Base-by-base conservation (phyloP, 2,113 vertebrate genomes). In the Oncorhynchus kisutch region DNA sequence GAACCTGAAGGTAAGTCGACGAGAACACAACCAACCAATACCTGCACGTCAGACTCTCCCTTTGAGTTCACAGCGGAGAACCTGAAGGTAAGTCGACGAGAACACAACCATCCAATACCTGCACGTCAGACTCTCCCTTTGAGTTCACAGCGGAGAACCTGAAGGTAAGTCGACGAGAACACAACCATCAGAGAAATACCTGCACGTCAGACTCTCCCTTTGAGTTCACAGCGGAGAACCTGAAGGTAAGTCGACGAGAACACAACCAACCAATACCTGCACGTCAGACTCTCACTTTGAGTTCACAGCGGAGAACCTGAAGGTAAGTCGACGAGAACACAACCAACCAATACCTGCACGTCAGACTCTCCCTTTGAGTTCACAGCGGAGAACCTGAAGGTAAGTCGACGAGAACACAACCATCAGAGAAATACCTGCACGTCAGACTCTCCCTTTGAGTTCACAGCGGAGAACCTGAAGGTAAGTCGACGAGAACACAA, bases 51-150 rank as follows among this genome's bases (percentile, higher is more conserved):
- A 72, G 94, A 97, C 78, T 98, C 92, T 76, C 96, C 96, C 0
- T 99, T 99, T 91, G 97, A 99, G 85, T 99, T 99, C 89, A 98
- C 95, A 20, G 87, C 93, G 77, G 96, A 98, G 90, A 99, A 98
- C 90, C 91, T 95, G 84, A 96, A 96, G 97, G 98, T 99, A 94
- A 76, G 89, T 27, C 0, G 7, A n/a, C 25, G 4, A 67, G 16
- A 34, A 71, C 12, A 34, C 14, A 14, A 29, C 14, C 27, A 1
- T 24, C 24, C 1, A 25, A 57, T 18, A 57, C 13, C 51, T n/a
- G n/a, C n/a, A n/a, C n/a, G n/a, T n/a, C 96, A 72, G 94, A 97
- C 78, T 98, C 92, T 76, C 96, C 96, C 0, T 99, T 99, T 91
- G 97, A 99, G 85, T 99, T 99, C 89, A 98, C 95, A 20, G 87